Evolutionary conservation across 2,113 vertebrate species (phyloP).

Genomic region (Brachyistius frenatus): DNA sequence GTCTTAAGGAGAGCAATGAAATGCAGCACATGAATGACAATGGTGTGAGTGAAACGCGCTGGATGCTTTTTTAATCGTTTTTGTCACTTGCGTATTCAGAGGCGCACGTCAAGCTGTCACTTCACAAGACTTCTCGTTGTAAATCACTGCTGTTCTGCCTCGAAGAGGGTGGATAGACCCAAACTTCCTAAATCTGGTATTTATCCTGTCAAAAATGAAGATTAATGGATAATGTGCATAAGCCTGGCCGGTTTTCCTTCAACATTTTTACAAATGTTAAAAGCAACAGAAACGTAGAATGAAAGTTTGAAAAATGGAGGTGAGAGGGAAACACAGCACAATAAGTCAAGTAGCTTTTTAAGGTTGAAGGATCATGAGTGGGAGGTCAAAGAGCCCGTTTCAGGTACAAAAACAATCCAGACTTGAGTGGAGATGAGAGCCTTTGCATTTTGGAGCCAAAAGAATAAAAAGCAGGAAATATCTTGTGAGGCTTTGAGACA

Average conservation of each 20-base stretch:
- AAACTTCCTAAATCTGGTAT: slow-evolving; percentile 42
- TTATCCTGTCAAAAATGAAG: slow-evolving; percentile 49
- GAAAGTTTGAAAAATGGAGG: slow-evolving; percentile 19
- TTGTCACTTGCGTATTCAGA: slow-evolving; percentile 53
- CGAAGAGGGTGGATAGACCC: slow-evolving; percentile 26
- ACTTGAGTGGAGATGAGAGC: neutral
- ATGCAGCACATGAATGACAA: slow-evolving; percentile 44
- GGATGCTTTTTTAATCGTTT: slow-evolving; percentile 49
- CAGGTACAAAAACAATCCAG: slow-evolving; percentile 21
- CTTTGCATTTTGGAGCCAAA: neutral
- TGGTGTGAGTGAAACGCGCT: slow-evolving; percentile 37
- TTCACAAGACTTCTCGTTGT: slow-evolving; percentile 27
- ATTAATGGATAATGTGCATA: slow-evolving; percentile 46
- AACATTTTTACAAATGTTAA: slow-evolving; percentile 16
- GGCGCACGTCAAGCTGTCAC: slow-evolving; percentile 51
- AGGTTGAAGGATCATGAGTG: neutral
- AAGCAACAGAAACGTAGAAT: slow-evolving; percentile 22
- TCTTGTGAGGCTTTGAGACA: no score
- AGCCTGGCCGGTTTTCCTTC: slow-evolving; percentile 11
- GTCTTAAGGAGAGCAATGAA: slow-evolving; percentile 49
- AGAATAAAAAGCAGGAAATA: no score
- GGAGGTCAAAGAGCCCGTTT: neutral
- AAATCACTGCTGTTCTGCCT: slow-evolving; percentile 47
- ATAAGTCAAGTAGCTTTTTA: slow-evolving; percentile 18
- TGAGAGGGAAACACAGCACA: slow-evolving; percentile 5